Evolutionary conservation across 2,888 invertebrate genomes (phyloP).

Genomic region (Bhutanitis thaidina): DNA sequence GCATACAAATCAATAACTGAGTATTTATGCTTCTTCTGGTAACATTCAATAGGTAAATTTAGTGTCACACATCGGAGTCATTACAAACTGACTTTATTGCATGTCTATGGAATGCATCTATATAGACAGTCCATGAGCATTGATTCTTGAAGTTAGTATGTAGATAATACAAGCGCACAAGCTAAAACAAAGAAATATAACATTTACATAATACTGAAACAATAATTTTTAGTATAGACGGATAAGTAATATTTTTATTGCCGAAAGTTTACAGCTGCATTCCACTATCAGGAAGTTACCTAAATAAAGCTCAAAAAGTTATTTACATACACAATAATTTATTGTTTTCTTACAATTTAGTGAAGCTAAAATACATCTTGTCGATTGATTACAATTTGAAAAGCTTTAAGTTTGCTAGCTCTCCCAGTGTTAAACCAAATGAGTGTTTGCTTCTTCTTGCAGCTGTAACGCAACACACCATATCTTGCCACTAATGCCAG

Average conservation of each 20-base stretch:
- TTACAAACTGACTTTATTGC: no score
- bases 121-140: background rate
- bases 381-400: conserved; percentile 75
- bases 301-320: conserved; percentile 73
- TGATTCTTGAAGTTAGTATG: background rate
- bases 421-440: conserved; percentile 67
- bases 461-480: conserved; percentile 64
- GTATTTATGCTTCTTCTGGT: no score
- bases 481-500: conserved; percentile 58
- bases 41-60: no score
- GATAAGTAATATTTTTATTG: background rate
- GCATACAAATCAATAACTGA: no score
- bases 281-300: conserved; percentile 53
- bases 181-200: no score
- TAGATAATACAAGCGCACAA: no score
- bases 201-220: background rate
- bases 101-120: no score
- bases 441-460: conserved; percentile 63
- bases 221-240: background rate
- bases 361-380: conserved; percentile 78
- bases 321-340: conserved; percentile 81
- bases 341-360: conserved; percentile 79
- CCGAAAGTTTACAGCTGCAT: conserved; percentile 36
- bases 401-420: conserved; percentile 70
- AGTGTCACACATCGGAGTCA: no score